Percentiles rank a stretch among this genome's conserved stretches.
phyloP scores from a whole-genome alignment of 2,888 invertebrate species.

The Caradrina kadenii region DNA sequence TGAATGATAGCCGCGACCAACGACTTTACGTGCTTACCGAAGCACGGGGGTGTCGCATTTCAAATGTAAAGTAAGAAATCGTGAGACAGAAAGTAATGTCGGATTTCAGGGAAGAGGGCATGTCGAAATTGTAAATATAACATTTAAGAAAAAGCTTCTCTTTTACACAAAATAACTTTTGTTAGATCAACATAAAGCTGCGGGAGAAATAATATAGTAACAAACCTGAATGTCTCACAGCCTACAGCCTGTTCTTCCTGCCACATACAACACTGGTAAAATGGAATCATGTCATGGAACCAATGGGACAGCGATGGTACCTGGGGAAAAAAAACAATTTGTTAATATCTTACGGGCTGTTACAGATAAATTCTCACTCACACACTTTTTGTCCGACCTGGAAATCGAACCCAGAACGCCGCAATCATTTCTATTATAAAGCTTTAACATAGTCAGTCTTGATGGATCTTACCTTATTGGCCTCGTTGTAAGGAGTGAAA shows the following conservation, averaged over 20 bases:
- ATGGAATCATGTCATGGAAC: slow-evolving; percentile 98
- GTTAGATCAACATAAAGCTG: neutral
- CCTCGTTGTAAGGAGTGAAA: slow-evolving; percentile 97
- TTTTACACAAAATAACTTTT: too few species aligned
- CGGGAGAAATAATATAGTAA: neutral
- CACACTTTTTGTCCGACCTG: too few species aligned
- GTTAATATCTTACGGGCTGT: neutral
- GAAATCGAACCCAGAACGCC: too few species aligned
- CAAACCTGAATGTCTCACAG: slow-evolving; percentile 95
- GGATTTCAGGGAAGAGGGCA: too few species aligned
- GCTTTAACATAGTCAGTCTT: too few species aligned
- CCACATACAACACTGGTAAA: slow-evolving; percentile 98
- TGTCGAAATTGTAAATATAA: neutral
- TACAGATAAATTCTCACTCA: too few species aligned
- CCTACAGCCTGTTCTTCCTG: slow-evolving; percentile 97
- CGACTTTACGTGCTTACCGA: too few species aligned
- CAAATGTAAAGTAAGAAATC: too few species aligned
- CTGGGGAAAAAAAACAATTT: slow-evolving; percentile 70
- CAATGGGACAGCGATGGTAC: slow-evolving; percentile 98
- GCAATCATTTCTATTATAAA: too few species aligned
- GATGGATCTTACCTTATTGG: slow-evolving; percentile 93
- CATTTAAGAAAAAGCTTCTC: neutral
- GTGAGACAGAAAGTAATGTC: too few species aligned
- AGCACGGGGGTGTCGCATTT: too few species aligned
- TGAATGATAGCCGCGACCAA: too few species aligned